Conservation (phyloP, 2,113 vertebrate species). For the Podocnemis expansa region DNA sequence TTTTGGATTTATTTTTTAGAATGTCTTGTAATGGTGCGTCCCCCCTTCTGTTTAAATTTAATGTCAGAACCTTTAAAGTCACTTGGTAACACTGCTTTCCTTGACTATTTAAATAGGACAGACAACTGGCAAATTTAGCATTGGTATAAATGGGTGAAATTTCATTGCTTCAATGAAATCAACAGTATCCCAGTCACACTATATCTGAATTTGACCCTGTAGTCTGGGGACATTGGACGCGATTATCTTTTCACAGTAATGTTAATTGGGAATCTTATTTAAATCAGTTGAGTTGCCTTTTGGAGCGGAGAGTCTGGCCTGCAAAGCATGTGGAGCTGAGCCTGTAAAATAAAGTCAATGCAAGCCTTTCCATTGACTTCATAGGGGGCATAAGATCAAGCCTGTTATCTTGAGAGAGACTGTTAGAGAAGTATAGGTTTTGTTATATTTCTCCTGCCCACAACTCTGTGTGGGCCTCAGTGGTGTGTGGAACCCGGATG, state of each 20-base stretch:
- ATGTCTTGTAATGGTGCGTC: not conserved
- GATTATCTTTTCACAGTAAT: accelerated
- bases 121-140: not conserved
- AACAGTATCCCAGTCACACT: accelerated
- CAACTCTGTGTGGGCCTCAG: not conserved
- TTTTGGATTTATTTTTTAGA: not conserved
- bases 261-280: accelerated
- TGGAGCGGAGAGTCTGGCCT: not conserved
- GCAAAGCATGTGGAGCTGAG: not conserved
- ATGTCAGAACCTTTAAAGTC: not conserved
- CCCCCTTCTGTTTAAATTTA: not conserved
- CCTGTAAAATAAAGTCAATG: too few species aligned
- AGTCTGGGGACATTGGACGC: accelerated
- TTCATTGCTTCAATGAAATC: not conserved
- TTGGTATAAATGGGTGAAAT: not conserved
- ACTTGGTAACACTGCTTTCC: not conserved
- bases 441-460: not conserved
- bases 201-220: not conserved
- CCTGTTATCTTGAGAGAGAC: not conserved
- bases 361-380: not conserved
- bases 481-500: not conserved
- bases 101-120: not conserved
- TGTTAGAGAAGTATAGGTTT: not conserved
- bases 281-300: not conserved
- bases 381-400: too few species aligned